Conservation (phyloP, 1,140 invertebrate species). For the Diuraphis noxia region DNA sequence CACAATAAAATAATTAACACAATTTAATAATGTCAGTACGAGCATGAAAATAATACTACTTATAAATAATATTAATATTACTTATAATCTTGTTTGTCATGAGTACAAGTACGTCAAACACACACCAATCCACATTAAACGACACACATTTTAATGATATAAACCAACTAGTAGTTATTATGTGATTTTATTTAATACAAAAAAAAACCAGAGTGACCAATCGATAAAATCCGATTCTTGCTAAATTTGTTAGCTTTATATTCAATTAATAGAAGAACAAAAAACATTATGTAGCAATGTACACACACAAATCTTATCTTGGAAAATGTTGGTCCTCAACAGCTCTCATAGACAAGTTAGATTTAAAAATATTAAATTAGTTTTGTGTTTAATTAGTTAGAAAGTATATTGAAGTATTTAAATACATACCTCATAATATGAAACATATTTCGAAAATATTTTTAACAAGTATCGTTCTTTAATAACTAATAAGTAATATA, state of each 20-base stretch:
- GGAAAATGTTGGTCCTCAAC: not conserved
- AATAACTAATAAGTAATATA: not conserved
- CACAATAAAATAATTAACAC: too few relatives aligned
- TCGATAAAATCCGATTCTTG: not conserved
- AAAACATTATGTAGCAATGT: not conserved
- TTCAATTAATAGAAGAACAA: not conserved
- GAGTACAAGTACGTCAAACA: too few relatives aligned
- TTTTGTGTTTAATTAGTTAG: not conserved
- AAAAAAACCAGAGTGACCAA: not conserved
- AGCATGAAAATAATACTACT: too few relatives aligned
- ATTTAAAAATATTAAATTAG: not conserved
- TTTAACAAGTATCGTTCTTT: not conserved
- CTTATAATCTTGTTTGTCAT: too few relatives aligned
- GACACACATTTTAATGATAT: too few relatives aligned
- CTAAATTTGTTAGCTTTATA: not conserved
- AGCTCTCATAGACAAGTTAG: not conserved
- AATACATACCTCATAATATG: not conserved
- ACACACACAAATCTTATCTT: not conserved
- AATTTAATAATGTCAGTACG: too few relatives aligned
- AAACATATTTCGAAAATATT: not conserved
- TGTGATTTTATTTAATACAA: too few relatives aligned
- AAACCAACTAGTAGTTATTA: too few relatives aligned
- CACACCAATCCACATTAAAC: too few relatives aligned
- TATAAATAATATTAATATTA: too few relatives aligned
- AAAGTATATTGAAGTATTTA: not conserved